Evolutionary conservation across 30 jellyfish, hydroid and myxozoan genomes (phyloP), one percentile per base, ranked within the genome.

Genomic region (Chrysaora quinquecirrha): DNA sequence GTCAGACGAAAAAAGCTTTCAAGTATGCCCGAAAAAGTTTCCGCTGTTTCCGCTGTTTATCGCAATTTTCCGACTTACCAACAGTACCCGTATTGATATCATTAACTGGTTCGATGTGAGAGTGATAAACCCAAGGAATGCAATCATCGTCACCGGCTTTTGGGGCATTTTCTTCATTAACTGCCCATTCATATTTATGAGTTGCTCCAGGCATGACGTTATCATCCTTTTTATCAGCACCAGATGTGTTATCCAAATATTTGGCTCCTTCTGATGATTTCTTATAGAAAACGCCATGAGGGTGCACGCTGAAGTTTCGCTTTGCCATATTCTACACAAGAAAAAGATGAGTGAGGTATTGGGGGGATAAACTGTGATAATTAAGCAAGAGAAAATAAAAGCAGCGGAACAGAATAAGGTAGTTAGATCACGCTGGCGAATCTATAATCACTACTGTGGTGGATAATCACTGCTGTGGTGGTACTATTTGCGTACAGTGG

Each of bases 241-340:
- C 95, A 9, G 76, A 29, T 7, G 95, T 84, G 25, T 73, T 63
- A 58, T 84, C 95, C 24, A 60, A 25, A 32, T 84, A 84, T 56
- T 60, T 62, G 28, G 95, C 95, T 16, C 95, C 95, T 63, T 84
- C 95, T 0, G 95, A 84, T 24, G 95, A 73, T 25, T 84, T 84
- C 82, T 84, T 64, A 64, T 84, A 84, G 83, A 84, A 84, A n/a
- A 84, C 87, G 23, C 95, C 95, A 56, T 84, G 95, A 0, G 95
- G 95, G 49, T 84, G 95, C 83, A 84, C 56, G 47, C 87, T 71
- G 48, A 47, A 84, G 23, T 73, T 63, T 68, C 87, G 38, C 1
- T 25, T 61, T 23, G 75, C 95, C 95, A 84, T 72, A 65, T 84
- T 84, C 95, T 84, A 31, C 28, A 31, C n/a, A 31, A 25, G 24